These are phyloP conservation scores for Caenorhabditis japonica DNA, from an alignment of 2,888 invertebrate species.

Conservation along the genomic window DNA sequence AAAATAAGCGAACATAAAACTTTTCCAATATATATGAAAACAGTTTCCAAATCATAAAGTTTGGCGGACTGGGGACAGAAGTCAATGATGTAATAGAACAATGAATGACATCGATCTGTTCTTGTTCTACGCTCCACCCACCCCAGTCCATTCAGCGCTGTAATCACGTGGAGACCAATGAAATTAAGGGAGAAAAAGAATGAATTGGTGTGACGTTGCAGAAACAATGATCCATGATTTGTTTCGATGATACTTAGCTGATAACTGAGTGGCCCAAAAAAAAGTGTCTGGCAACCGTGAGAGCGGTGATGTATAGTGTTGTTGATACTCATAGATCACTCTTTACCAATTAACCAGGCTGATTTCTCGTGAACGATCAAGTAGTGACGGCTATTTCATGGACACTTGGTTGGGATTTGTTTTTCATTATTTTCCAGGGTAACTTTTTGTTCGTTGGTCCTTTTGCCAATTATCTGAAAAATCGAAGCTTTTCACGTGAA, in stretches of 20 bases:
- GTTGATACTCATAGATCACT: slow-evolving; percentile 23
- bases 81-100: slow-evolving; percentile 39
- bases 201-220: slow-evolving; percentile 28
- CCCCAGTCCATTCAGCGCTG: slow-evolving; percentile 17
- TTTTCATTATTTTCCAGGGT: background rate
- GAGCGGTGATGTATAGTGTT: slow-evolving; percentile 29
- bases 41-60: slow-evolving; percentile 1
- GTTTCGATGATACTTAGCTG: slow-evolving; percentile 31
- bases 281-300: slow-evolving; percentile 8
- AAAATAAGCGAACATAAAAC: too few species aligned
- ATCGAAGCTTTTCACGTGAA: too few species aligned
- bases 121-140: slow-evolving; percentile 15
- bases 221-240: slow-evolving; percentile 28
- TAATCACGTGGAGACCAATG: slow-evolving; percentile 42
- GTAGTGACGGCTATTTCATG: slow-evolving; percentile 1
- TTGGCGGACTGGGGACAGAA: slow-evolving; percentile 17
- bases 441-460: background rate
- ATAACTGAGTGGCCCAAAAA: slow-evolving; percentile 12
- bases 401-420: background rate
- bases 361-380: slow-evolving; percentile 28
- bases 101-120: slow-evolving; percentile 30
- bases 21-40: too few species aligned
- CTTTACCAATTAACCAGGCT: slow-evolving; percentile 10
- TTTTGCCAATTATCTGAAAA: background rate
- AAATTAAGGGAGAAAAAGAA: slow-evolving; percentile 15